A percentile compares a stretch with the other conserved stretches of the same genome.
These are phyloP conservation scores for Coryphaenoides rupestris DNA, from an alignment of 2,113 vertebrate genomes.

Conservation along the genomic window DNA sequence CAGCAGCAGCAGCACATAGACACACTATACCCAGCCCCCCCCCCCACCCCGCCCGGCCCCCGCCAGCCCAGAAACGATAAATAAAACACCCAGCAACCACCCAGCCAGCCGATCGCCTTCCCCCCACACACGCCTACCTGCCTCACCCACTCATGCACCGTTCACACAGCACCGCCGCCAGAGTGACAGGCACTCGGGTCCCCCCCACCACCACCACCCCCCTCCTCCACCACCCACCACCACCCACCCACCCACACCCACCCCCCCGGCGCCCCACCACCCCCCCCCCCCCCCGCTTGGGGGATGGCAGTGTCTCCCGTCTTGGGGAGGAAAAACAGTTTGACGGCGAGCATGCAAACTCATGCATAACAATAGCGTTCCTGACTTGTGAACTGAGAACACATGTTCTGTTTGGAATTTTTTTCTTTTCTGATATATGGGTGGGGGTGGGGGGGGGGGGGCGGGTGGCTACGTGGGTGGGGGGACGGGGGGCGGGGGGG, in stretches of 20 bases:
- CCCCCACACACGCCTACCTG: conserved; percentile 37
- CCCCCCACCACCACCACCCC: conserved; percentile 37
- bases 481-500: too few relatives aligned
- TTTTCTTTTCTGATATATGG: too few relatives aligned
- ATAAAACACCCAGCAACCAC: conserved; percentile 2
- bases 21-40: conserved; percentile 35
- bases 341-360: conserved; percentile 62
- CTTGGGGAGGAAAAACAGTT: conserved; percentile 60
- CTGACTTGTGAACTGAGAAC: conserved; percentile 72
- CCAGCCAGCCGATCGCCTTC: conserved; percentile 49
- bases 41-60: conserved; percentile 53
- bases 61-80: conserved; percentile 12
- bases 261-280: too few relatives aligned
- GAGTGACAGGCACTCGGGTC: conserved; percentile 69
- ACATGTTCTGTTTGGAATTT: conserved; percentile 49
- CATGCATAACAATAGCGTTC: conserved; percentile 70
- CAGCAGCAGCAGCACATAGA: conserved; percentile 21
- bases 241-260: too few relatives aligned
- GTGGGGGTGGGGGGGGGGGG: too few relatives aligned
- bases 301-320: conserved; percentile 71
- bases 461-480: too few relatives aligned
- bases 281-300: conserved; percentile 58
- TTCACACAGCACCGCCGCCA: conserved; percentile 54
- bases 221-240: conserved; percentile 59
- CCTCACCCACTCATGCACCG: conserved; percentile 61